Evolutionary conservation across 1,140 invertebrate species (phyloP).

Genomic region (Microplitis mediator): DNA sequence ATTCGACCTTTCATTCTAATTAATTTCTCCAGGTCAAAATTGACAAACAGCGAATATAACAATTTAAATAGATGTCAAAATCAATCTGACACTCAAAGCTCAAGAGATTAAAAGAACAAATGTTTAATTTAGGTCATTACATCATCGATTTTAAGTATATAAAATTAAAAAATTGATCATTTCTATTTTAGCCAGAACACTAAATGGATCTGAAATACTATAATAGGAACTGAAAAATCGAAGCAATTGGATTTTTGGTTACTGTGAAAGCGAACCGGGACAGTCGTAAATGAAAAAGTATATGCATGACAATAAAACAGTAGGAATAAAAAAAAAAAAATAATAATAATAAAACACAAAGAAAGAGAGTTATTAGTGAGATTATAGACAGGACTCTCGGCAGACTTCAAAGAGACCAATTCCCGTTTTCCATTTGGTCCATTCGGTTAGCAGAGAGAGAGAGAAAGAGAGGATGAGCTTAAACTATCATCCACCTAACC

Average conservation of each 20-base stretch:
- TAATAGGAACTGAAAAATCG: neutral
- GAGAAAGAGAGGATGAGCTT: constrained; percentile 34
- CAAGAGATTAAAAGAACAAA: too few relatives aligned
- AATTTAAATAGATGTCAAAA: too few relatives aligned
- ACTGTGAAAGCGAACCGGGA: too few relatives aligned
- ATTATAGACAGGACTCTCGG: constrained; percentile 49
- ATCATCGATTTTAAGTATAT: too few relatives aligned
- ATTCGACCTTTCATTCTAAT: too few relatives aligned
- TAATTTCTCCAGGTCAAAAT: too few relatives aligned
- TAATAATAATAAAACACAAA: neutral
- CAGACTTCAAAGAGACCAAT: constrained; percentile 58
- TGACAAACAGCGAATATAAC: too few relatives aligned
- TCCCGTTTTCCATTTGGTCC: constrained; percentile 57
- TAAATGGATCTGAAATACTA: neutral
- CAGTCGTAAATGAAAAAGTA: neutral
- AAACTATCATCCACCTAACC: constrained; percentile 40
- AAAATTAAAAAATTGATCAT: too few relatives aligned
- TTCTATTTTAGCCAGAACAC: too few relatives aligned
- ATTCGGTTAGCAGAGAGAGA: constrained; percentile 34
- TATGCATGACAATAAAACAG: neutral
- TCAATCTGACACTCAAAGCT: too few relatives aligned
- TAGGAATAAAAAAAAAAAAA: neutral
- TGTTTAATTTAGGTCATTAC: too few relatives aligned
- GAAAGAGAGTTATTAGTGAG: constrained; percentile 51
- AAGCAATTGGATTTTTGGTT: too few relatives aligned